Evolutionary conservation across 2,113 vertebrate genomes (phyloP), one percentile per base, ranked within the genome.

Genomic region (Syngnathus typhle): DNA sequence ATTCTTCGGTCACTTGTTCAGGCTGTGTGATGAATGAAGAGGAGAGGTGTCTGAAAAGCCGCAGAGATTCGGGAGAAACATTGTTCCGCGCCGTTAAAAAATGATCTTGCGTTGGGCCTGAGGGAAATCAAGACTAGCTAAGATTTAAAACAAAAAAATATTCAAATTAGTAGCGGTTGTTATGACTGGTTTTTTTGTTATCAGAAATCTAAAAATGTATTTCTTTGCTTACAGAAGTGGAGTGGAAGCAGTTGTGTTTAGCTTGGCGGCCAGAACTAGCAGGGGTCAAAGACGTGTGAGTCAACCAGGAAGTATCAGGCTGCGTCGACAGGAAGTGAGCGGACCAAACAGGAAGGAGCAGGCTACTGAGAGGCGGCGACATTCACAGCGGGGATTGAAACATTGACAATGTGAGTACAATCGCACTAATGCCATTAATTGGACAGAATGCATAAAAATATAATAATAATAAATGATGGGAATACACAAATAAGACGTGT

Each of bases 1-100:
- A 88, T 90, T 85, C 81, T 81, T 79, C 87, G 88, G 88, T 90
- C 87, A 88, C 78, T 84, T 72, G 85, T 87, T 90, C 84, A 85
- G 85, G 79, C 87, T 82, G 84, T 61, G 81, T 90, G 88, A 90
- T 90, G 83, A 87, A 90, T 90, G 87, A 87, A 88, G 82, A 85
- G 71, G 77, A 85, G 83, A 86, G 85, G 83, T 85, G 85, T 81
- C 85, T 80, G 82, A 76, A 85, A 85, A 85, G 85, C 82, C 79
- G 43, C 72, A 81, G 85, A 88, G 85, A 81, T 87, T 88, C 81
- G 81, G 84, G 83, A 88, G 87, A 85, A 88, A 89, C 88, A 88
- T 88, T 89, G 87, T 88, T 85, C 84, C 60, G 54, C 68, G 4
- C 75, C 80, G 86, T 88, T 87, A 88, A 88, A 89, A 62, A 88